These are phyloP conservation scores for Fistularia tabacaria DNA, from an alignment of 2,797 vertebrate genomes.

Conservation along the genomic window DNA sequence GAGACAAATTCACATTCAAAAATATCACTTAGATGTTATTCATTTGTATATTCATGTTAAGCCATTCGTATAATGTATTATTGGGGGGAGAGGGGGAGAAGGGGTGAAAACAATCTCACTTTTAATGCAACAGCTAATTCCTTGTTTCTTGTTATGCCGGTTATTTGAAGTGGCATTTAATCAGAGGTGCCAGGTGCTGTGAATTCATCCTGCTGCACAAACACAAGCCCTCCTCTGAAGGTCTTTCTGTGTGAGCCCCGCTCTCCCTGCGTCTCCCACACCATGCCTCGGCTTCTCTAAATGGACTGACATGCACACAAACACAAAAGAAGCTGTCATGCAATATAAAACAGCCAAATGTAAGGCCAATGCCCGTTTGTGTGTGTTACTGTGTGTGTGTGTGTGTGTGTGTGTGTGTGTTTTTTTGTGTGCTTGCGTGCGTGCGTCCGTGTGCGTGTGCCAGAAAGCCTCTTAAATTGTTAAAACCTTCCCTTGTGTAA, in stretches of 20 bases:
- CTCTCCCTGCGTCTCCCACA: conserved; percentile 29
- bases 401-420: conserved; percentile 3
- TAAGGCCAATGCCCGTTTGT: too few species aligned
- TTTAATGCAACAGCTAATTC: conserved; percentile 15
- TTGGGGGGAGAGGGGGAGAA: too few species aligned
- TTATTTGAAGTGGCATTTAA: conserved; percentile 14
- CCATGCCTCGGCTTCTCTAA: conserved; percentile 18
- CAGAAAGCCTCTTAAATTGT: conserved; percentile 42
- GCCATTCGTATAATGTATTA: too few species aligned
- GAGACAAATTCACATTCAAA: too few species aligned
- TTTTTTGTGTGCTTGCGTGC: too few species aligned
- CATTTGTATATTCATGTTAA: too few species aligned
- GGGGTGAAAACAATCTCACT: neutral
- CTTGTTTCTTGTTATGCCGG: conserved; percentile 6
- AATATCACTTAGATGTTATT: neutral
- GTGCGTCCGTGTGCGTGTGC: conserved; percentile 11
- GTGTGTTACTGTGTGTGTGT: conserved; percentile 23
- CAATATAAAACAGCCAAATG: conserved; percentile 28
- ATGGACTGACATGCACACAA: conserved; percentile 27
- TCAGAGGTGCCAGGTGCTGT: conserved; percentile 23
- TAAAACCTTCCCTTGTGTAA: conserved; percentile 48
- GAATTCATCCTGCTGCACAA: conserved; percentile 40
- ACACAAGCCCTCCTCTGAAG: conserved; percentile 46
- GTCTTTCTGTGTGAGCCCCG: conserved; percentile 37
- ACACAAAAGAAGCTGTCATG: conserved; percentile 33